These are phyloP conservation scores for Drosophila paulistorum DNA, from an alignment of 1,140 invertebrate species.

Conservation along the genomic window DNA sequence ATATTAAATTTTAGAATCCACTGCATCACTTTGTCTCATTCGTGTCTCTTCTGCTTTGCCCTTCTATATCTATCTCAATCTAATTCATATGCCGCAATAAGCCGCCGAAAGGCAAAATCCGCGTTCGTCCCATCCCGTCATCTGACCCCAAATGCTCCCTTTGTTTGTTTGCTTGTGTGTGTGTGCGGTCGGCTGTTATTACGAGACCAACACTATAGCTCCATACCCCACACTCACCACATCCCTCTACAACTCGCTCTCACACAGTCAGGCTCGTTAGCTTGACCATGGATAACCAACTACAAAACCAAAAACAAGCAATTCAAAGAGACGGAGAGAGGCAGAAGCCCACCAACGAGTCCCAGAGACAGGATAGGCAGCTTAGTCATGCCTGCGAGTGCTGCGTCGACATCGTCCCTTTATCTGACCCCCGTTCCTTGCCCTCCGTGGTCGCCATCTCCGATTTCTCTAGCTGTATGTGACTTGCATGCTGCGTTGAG, in stretches of 20 bases:
- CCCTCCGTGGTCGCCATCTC: not conserved
- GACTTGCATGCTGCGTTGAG: constrained; percentile 69
- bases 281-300: constrained; percentile 47
- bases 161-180: constrained; percentile 32
- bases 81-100: constrained; percentile 40
- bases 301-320: constrained; percentile 41
- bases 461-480: constrained; percentile 48
- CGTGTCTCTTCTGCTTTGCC: not conserved
- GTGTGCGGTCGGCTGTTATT: constrained; percentile 60
- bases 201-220: constrained; percentile 47
- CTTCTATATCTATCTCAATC: not conserved
- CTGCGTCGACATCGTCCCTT: constrained; percentile 52
- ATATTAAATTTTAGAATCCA: constrained; percentile 66
- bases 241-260: not conserved
- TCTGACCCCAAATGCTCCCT: constrained; percentile 55
- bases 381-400: constrained; percentile 68
- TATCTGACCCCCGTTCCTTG: constrained; percentile 19
- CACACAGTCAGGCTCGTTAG: constrained; percentile 43
- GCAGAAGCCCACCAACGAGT: constrained; percentile 13
- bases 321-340: constrained; percentile 32
- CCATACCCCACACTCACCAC: not conserved
- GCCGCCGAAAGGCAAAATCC: constrained; percentile 38
- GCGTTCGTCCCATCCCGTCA: constrained; percentile 27
- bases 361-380: constrained; percentile 33
- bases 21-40: constrained; percentile 49